phyloP scores from a whole-genome alignment of 2,113 vertebrate species.

The Sitta europaea region DNA sequence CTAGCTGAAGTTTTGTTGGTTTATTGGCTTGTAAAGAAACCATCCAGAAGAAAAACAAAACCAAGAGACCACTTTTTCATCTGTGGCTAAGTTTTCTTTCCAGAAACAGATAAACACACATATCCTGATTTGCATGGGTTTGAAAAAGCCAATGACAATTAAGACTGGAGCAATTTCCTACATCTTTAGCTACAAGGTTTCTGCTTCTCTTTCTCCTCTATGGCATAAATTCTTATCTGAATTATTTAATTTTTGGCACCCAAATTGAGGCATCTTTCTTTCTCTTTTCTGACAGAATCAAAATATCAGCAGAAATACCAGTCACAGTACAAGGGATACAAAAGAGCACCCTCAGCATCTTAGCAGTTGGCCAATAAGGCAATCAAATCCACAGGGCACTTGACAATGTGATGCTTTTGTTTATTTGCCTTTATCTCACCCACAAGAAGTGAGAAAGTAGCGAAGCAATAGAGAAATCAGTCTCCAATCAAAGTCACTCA shows the following conservation, averaged over 20 bases:
- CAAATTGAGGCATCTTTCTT: background rate
- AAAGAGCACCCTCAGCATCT: background rate
- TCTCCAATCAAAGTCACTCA: background rate
- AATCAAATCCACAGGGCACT: background rate
- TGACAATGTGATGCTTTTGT: background rate
- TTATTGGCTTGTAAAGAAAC: background rate
- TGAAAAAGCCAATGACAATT: background rate
- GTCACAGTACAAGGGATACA: background rate
- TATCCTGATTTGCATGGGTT: background rate
- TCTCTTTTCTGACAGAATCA: background rate
- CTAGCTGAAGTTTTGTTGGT: background rate
- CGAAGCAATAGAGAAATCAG: background rate
- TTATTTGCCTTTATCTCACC: background rate
- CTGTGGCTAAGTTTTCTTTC: background rate
- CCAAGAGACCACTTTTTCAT: background rate
- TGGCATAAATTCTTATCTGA: background rate
- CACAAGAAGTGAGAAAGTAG: background rate
- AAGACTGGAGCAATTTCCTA: background rate
- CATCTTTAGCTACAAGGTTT: background rate
- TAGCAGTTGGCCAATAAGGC: background rate
- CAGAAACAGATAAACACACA: background rate
- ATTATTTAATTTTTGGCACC: background rate
- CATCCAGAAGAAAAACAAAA: background rate
- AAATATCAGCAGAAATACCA: background rate
- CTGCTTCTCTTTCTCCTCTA: background rate